Percentiles rank a stretch among this genome's conserved stretches.
phyloP scores from a whole-genome alignment of 2,797 vertebrate species.

The Meda fulgida region DNA sequence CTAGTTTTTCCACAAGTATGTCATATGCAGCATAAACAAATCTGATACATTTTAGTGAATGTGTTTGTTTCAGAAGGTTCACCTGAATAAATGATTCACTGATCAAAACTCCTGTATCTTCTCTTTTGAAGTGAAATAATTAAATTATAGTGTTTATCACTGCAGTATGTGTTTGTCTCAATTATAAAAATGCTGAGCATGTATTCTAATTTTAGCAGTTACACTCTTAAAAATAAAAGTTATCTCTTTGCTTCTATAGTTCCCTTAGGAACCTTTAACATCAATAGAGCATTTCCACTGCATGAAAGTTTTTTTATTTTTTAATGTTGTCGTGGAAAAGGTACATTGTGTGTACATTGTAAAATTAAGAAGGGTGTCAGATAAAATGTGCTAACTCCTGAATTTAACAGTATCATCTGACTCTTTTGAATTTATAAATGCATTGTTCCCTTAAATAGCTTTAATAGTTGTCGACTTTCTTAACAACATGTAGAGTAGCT shows the following conservation, averaged over 20 bases:
- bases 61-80: not conserved
- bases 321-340: not conserved
- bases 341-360: too few relatives aligned
- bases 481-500: not conserved
- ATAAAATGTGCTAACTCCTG: not conserved
- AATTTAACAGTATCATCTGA: not conserved
- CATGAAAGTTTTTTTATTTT: not conserved
- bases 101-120: not conserved
- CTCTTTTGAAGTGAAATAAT: not conserved
- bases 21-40: not conserved
- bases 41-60: not conserved
- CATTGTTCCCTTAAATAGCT: not conserved
- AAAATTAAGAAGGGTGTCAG: too few relatives aligned
- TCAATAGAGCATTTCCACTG: not conserved
- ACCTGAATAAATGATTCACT: constrained; percentile 1
- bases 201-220: not conserved
- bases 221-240: not conserved
- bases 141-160: not conserved
- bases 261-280: not conserved
- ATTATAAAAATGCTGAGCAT: not conserved
- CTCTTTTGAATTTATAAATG: too few relatives aligned
- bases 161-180: not conserved
- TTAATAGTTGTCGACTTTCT: not conserved
- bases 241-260: not conserved
- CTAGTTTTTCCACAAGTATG: not conserved